Conservation (phyloP, 2,888 invertebrate species). For the Trichopoda pennipes region DNA sequence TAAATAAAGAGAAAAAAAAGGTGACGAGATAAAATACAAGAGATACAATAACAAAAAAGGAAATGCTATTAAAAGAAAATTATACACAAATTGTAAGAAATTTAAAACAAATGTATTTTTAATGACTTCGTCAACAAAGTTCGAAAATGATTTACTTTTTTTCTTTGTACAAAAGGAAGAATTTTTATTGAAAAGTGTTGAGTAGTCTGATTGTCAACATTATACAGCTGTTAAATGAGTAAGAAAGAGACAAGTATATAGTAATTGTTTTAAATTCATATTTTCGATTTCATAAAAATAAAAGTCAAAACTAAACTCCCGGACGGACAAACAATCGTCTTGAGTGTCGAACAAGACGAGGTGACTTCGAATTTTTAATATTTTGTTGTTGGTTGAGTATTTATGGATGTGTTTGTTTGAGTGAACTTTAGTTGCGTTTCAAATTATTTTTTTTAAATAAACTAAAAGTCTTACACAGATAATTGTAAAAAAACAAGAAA, state of each 20-base stretch:
- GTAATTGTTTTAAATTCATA: constrained; percentile 35
- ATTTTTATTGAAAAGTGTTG: constrained; percentile 58
- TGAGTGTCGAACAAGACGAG: constrained; percentile 58
- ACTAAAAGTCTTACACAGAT: constrained; percentile 30
- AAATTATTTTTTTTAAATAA: constrained; percentile 4
- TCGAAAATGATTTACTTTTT: constrained; percentile 50
- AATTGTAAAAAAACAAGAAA: constrained; percentile 4
- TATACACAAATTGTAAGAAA: background rate
- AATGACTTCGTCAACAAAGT: constrained; percentile 60
- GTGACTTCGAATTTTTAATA: constrained; percentile 57
- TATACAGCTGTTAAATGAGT: constrained; percentile 27
- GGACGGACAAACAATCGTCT: constrained; percentile 61
- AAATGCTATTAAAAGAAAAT: background rate
- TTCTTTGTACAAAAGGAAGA: constrained; percentile 46
- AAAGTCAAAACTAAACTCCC: constrained; percentile 53
- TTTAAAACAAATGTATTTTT: constrained; percentile 28
- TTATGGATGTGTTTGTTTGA: constrained; percentile 19
- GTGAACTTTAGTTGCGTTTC: background rate
- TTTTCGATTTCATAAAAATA: constrained; percentile 57
- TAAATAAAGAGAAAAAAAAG: constrained; percentile 45
- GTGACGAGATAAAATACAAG: constrained; percentile 53
- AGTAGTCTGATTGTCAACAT: constrained; percentile 56
- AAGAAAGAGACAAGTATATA: constrained; percentile 49
- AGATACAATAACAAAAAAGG: background rate
- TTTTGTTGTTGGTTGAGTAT: constrained; percentile 43